A percentile compares a stretch with the other conserved stretches of the same genome.
phyloP scores from a whole-genome alignment of 2,888 invertebrate genomes.

The Schrankia costaestrigalis region DNA sequence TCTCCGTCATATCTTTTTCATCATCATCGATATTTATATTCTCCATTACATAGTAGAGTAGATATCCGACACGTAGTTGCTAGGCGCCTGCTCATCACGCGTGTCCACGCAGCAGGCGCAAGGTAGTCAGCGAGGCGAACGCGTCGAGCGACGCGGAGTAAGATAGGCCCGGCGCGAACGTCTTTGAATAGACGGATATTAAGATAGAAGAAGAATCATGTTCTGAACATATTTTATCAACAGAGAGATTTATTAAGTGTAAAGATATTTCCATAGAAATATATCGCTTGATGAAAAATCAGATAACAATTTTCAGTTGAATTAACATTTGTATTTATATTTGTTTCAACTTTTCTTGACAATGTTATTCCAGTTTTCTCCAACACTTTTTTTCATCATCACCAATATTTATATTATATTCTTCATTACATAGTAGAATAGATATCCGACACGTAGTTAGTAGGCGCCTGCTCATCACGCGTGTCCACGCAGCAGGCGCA shows the following conservation, averaged over 20 bases:
- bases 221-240: too few relatives aligned
- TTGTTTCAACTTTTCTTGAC: too few relatives aligned
- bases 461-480: constrained; percentile 61
- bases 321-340: too few relatives aligned
- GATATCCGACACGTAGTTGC: constrained; percentile 34
- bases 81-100: constrained; percentile 61
- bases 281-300: too few relatives aligned
- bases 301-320: too few relatives aligned
- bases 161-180: constrained; percentile 87
- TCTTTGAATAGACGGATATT: constrained; percentile 89
- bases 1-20: too few relatives aligned
- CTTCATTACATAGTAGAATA: constrained; percentile 57
- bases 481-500: constrained; percentile 71
- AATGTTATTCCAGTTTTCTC: too few relatives aligned
- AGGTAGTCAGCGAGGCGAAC: constrained; percentile 72
- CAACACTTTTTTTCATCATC: too few relatives aligned
- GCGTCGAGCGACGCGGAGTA: constrained; percentile 85
- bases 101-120: constrained; percentile 71
- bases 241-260: too few relatives aligned
- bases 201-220: too few relatives aligned
- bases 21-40: neutral
- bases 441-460: constrained; percentile 34
- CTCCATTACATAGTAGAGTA: constrained; percentile 57
- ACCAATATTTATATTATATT: neutral
- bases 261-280: too few relatives aligned